Percentiles rank a stretch among this genome's conserved stretches.
These are phyloP conservation scores for Epizoanthus scotinus DNA, from an alignment of 92 coral and sea anemone genomes.

Conservation along the genomic window DNA sequence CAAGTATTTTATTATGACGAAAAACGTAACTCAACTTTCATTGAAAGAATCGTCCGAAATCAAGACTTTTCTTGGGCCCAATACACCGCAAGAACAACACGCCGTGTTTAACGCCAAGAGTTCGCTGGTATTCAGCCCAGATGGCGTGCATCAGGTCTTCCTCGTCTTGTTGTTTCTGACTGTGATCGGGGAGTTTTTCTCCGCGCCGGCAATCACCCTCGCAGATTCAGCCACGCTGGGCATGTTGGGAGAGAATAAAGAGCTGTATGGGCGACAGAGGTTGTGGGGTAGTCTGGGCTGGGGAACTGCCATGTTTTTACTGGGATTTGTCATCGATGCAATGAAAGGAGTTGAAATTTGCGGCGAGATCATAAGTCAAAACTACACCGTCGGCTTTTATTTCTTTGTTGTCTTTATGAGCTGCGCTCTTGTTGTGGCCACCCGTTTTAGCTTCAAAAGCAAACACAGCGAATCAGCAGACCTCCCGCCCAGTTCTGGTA, in stretches of 20 bases:
- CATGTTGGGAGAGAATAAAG: conserved; percentile 94
- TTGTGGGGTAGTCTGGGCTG: conserved; percentile 99
- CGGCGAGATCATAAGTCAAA: conserved; percentile 95
- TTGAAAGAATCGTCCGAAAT: conserved; percentile 86
- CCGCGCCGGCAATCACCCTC: conserved; percentile 97
- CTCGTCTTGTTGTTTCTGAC: conserved; percentile 92
- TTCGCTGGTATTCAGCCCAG: conserved; percentile 94
- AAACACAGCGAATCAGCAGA: conserved; percentile 56
- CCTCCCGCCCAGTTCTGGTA: conserved; percentile 45
- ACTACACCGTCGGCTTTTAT: conserved; percentile 95
- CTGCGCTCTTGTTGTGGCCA: conserved; percentile 92
- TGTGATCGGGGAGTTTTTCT: conserved; percentile 93
- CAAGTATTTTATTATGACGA: conserved; percentile 90
- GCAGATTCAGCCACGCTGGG: conserved; percentile 99
- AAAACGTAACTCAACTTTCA: conserved; percentile 94
- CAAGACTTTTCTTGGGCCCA: conserved; percentile 84
- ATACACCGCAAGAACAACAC: conserved; percentile 83
- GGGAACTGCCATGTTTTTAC: conserved; percentile 96
- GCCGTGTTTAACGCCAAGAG: conserved; percentile 95
- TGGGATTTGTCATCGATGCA: conserved; percentile 93
- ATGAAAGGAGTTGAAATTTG: conserved; percentile 95
- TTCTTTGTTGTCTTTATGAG: conserved; percentile 95
- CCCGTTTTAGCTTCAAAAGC: conserved; percentile 88
- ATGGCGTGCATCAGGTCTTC: conserved; percentile 97
- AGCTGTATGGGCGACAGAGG: conserved; percentile 91